Conservation (phyloP, 2,797 vertebrate genomes). For the Vultur gryphus region DNA sequence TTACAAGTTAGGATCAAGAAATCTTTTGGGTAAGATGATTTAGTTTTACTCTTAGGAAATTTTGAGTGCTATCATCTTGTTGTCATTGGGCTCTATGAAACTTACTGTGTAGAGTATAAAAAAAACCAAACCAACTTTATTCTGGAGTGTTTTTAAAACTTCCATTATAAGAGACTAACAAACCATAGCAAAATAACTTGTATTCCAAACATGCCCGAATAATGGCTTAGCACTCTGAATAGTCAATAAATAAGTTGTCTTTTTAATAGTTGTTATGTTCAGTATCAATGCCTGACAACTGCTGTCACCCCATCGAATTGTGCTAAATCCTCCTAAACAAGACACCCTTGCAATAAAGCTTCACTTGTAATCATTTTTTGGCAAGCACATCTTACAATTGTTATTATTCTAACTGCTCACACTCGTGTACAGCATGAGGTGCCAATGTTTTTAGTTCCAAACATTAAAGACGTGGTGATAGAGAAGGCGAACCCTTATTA, state of each 20-base stretch:
- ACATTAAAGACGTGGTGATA: conserved; percentile 46
- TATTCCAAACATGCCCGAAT: neutral
- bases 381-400: conserved; percentile 9
- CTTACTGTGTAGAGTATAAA: neutral
- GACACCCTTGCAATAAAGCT: conserved; percentile 54
- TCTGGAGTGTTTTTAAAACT: neutral
- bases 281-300: conserved; percentile 51
- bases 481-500: conserved; percentile 49
- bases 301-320: conserved; percentile 23
- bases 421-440: neutral
- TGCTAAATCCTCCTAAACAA: conserved; percentile 61
- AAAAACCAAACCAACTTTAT: neutral
- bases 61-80: neutral
- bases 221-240: neutral
- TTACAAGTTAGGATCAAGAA: neutral
- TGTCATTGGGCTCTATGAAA: neutral
- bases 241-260: conserved; percentile 29
- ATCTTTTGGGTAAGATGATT: neutral
- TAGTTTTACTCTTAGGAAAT: neutral
- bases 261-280: conserved; percentile 32
- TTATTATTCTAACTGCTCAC: conserved; percentile 29
- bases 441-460: conserved; percentile 37
- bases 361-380: conserved; percentile 48
- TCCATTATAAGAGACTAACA: neutral
- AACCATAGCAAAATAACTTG: neutral